Base-by-base conservation (phyloP, 2,888 invertebrate species). In the Microdon myrmicae region DNA sequence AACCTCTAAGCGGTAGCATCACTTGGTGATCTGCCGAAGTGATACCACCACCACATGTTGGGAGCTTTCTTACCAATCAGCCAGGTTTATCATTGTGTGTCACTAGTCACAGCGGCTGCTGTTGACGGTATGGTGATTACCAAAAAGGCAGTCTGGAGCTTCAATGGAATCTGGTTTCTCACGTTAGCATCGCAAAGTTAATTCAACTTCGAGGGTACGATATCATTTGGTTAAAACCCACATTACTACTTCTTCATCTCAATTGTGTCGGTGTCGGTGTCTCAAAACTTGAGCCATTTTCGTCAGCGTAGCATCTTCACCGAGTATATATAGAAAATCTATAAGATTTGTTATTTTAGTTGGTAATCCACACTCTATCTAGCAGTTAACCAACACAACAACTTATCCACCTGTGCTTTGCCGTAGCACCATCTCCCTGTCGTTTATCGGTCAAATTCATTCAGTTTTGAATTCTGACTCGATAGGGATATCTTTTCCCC, bases 261-360 rank as follows among this genome's bases (percentile, higher is more conserved):
- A 38, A 64, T 45, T 39, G 44, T 19, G 23, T n/a, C 23, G 39
- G 45, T 22, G 39, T 55, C 44, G 49, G 44, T 16, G 44, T 56
- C 37, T 55, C 49, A 44, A 55, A 49, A 60, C 61, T 48, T 49
- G 49, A 25, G 49, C 61, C 41, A 51, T 55, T 39, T 55, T 48
- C 35, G 41, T 25, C 25, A 34, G 45, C 23, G 61, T 60, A 59
- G 67, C 71, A 69, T 68, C 69, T 69, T 69, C 73, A 68, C 70
- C 71, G 74, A 74, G 77, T 76, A 77, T 77, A 77, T 77, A 77
- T 77, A 77, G 77, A 76, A 77, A 77, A 77, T 77, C 74, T 73
- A 71, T 71, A 74, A 72, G 75, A 75, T 77, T 76, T 72, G 74
- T 73, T 75, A 72, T 74, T 73, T 77, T 77, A 77, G 77, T 77